Base-by-base conservation (phyloP, 2,888 invertebrate species). In the Xanthorhoe designata region DNA sequence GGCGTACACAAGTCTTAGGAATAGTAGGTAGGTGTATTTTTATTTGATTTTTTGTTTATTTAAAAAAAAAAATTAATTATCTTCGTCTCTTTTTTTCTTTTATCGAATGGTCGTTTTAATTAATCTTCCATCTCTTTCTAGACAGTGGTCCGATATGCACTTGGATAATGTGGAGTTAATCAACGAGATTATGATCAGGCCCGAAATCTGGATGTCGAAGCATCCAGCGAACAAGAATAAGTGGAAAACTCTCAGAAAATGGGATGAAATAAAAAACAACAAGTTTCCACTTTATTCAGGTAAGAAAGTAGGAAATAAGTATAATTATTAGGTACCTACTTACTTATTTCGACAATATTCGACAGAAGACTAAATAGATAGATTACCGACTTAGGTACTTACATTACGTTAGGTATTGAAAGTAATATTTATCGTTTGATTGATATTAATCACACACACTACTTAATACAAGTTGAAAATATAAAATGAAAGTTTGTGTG, bases 141-240 rank as follows among this genome's bases (percentile, higher is more conserved):
- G 38, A 5, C 38, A 2, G 3, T 9, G 0, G 59, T 59, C 24
- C 1, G 38, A 24, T 1, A 62, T 63, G 63, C 63, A 63, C 52
- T 42, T 68, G 60, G 68, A 68, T 29, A 61, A 64, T 17, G 60
- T 68, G 42, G 68, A 68, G 53, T 42, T 68, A 51, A 71, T 73
- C 57, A 61, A 67, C 5, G 71, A 73, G 53, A 69, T 73, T 24
- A 67, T 56, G 65, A 55, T 65, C 50, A 56, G 70, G 0, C 73
- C 73, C 1, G 73, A 70, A 59, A 66, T 73, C 13, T 73, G 73
- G 73, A 66, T 63, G 66, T 49, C 68, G 17, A 70, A 64, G 56
- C 61, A 73, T 38, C 69, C 68, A 1, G 65, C 70, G 6, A 59
- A 70, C 54, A 73, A 68, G 56, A 73, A 73, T 56, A 73, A 70